These are phyloP conservation scores for Spicauda simplicius DNA, from an alignment of 2,888 invertebrate species.

Conservation along the genomic window DNA sequence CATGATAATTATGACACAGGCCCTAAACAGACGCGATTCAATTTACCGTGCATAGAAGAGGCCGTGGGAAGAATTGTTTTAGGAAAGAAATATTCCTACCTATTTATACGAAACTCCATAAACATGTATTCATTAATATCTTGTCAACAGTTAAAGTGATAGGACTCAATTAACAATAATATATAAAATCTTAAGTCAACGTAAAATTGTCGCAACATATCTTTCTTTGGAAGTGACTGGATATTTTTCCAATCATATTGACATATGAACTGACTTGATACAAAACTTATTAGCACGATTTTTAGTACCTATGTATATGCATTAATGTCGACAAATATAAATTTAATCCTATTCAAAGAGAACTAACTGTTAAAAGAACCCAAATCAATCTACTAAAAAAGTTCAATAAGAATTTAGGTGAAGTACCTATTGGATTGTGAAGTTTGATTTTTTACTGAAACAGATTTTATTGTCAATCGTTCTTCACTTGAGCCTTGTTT, in stretches of 20 bases:
- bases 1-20: slow-evolving; percentile 16
- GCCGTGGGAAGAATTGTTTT: slow-evolving; percentile 25
- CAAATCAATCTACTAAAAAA: neutral
- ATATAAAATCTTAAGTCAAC: no score
- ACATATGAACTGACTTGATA: no score
- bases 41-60: slow-evolving; percentile 4
- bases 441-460: neutral
- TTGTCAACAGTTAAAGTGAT: neutral
- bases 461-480: neutral
- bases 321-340: neutral
- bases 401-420: neutral
- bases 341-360: neutral
- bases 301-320: neutral
- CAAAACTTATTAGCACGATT: neutral
- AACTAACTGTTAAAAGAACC: neutral
- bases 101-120: slow-evolving; percentile 1
- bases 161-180: neutral
- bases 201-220: no score
- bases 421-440: neutral
- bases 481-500: neutral
- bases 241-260: no score
- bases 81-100: slow-evolving; percentile 2
- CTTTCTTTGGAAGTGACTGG: neutral
- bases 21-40: slow-evolving; percentile 14
- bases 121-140: neutral